Base-by-base conservation (phyloP, 2,113 vertebrate species). In the Cromileptes altivelis region DNA sequence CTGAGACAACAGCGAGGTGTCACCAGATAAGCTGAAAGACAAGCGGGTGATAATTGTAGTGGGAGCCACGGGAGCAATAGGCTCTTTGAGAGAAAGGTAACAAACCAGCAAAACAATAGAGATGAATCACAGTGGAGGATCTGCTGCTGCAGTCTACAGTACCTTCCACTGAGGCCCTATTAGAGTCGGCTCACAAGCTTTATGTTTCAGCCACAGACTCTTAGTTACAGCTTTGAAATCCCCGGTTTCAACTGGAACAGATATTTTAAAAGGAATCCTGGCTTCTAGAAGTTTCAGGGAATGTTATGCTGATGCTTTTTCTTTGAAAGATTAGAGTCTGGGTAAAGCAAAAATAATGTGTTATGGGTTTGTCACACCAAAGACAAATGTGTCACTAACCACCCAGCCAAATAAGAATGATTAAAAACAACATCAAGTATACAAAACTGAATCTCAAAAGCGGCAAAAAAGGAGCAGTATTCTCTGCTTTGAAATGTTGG, bases 1-100 rank as follows among this genome's bases (percentile, higher is more conserved):
- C 70, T 3, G 19, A 82, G 69, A 80, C 58, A 75, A 84, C 70
- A 82, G 67, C 68, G 67, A 58, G 89, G 95, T 81, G 83, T 76
- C 67, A 90, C 79, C 75, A 88, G 85, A 82, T 88, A 78, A 88
- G 87, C 86, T 89, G 94, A 75, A 92, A 94, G 96, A 97, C 94
- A 95, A 96, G 96, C 88, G 93, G 91, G 93, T 95, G 95, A 96
- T 96, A 96, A 97, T 97, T 97, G 96, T 96, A 96, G 94, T 91
- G 94, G 94, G 94, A 95, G 95, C 91, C 89, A 78, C 33, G 93
- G 96, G 94, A 96, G 93, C 94, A 87, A 87, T 85, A 84, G 75
- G 89, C 93, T 94, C 63, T 85, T 93, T 88, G 93, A 94, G 87
- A 72, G 90, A 94, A 93, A 89, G 82, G 93, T 94, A 95, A 33